Evolutionary conservation across 1,140 invertebrate genomes (phyloP), one percentile per base, ranked within the genome.

Genomic region (Microplitis demolitor): DNA sequence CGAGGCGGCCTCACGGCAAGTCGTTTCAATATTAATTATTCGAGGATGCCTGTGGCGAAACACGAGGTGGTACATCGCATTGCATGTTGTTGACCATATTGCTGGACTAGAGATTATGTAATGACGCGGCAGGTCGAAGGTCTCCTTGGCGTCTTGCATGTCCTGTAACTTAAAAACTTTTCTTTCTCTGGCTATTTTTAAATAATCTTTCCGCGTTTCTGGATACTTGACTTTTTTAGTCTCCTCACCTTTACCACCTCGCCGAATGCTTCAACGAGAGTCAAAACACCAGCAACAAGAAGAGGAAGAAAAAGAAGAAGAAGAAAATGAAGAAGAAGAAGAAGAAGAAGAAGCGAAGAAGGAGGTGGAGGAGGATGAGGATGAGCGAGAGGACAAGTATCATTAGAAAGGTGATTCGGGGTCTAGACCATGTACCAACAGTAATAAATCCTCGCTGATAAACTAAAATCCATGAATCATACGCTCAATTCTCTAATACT

Each of bases 1-100:
- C 69, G 69, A 62, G 58, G 60, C 31, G 60, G 39, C 60, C 56
- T 45, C 60, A 35, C 63, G 45, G 53, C 45, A 35, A 70, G 69
- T 70, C 60, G 60, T 63, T 58, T 33, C 45, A 33, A 70, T 70
- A 70, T 70, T 70, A 70, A 70, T 70, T 70, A 70, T 70, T 51
- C 60, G 53, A 56, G 61, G 58, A 39, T 14, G 37, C 68, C 69
- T 37, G 69, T 70, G 69, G 69, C 69, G 60, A 70, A 50, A 70
- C 69, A 70, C 61, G 61, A 63, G 35, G 61, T 63, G 33, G 61
- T 63, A 63, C 61, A 63, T 63, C 34, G 61, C 61, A 33, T 63
- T 37, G 33, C 61, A 63, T 63, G 60, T 70, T 62, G 58, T 70
- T 60, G 60, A 24, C 39, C 60, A 70, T 70, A 34, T 70, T 63